Base-by-base conservation (phyloP, 2,888 invertebrate species). In the Slavum lentiscoides region DNA sequence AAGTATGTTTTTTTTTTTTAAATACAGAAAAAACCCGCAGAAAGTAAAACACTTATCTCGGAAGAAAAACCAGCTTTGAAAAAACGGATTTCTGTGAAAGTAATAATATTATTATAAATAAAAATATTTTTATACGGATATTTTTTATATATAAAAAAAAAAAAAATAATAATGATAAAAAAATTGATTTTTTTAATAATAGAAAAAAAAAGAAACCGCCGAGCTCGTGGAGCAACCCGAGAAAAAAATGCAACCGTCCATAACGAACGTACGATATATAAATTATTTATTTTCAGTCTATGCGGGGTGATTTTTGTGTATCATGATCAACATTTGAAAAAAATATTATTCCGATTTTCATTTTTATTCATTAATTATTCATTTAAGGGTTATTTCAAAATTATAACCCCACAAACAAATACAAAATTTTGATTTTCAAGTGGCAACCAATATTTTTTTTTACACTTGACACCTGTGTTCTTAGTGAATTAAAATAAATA, bases 21-120 rank as follows among this genome's bases (percentile, higher is more conserved):
- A 58, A 61, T 68, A 53, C 30, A 81, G 81, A 61, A 74, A 1
- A 53, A 67, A 68, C 9, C 49, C 4, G 9, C 53, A 43, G 59
- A 74, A 58, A 74, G 11, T 39, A 81, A 73, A 59, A 17, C 67
- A 13, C 69, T 62, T 23, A 13, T 1, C 5, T 49, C 69, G 3
- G 77, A 77, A 62, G 77, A 77, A 70, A 69, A 69, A 13, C 53
- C 61, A 19, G 39, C 69, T 0, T 1, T 21, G 13, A 70, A 69
- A 49, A 82, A 82, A 82, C 58, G 76, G 17, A 70, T 69, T 17
- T 82, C 76, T n/a, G 59, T 70, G 23, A 82, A 69, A 76, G 74
- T 76, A 76, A 76, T 76, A 55, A 76, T n/a, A 55, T 8, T 39
- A 74, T 37, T 53, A 53, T 3, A n/a, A 37, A 21, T 21, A 53